phyloP scores from a whole-genome alignment of 2,888 invertebrate genomes.

The Flabesymbios commensalis region DNA sequence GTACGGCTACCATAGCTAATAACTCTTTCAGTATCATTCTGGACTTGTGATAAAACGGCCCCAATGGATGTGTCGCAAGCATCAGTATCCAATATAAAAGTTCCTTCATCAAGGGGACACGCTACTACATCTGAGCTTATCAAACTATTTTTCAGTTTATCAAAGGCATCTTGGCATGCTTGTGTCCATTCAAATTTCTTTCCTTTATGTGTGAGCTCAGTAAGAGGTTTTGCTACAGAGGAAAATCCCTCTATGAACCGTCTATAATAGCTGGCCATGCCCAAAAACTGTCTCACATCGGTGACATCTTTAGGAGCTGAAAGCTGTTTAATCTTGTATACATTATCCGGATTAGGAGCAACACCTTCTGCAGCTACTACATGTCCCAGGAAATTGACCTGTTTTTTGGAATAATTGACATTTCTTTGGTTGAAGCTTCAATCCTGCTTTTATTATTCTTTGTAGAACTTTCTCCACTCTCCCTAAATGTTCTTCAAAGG shows the following conservation, averaged over 20 bases:
- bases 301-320: slow-evolving; percentile 6
- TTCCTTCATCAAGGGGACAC: slow-evolving; percentile 10
- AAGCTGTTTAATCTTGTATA: background rate
- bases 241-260: slow-evolving; percentile 24
- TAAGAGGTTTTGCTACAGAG: slow-evolving; percentile 16
- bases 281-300: slow-evolving; percentile 29
- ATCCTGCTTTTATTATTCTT: slow-evolving; percentile 11
- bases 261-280: slow-evolving; percentile 31
- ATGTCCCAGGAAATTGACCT: slow-evolving; percentile 25
- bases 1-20: too few species aligned
- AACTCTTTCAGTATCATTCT: too few species aligned
- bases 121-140: slow-evolving; percentile 15
- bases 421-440: slow-evolving; percentile 18
- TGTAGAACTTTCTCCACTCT: slow-evolving; percentile 26
- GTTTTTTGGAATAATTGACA: slow-evolving; percentile 23
- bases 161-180: slow-evolving; percentile 17
- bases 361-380: background rate
- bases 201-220: slow-evolving; percentile 12
- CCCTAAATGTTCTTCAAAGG: slow-evolving; percentile 24
- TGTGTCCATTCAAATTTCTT: background rate
- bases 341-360: background rate
- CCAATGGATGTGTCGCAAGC: slow-evolving; percentile 24
- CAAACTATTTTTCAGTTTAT: slow-evolving; percentile 11
- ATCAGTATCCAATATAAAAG: slow-evolving; percentile 27
- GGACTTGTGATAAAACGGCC: slow-evolving; percentile 22